Percentiles rank a stretch among this genome's conserved stretches.
Conservation (phyloP, 1,140 invertebrate genomes). For the Samia ricini region DNA sequence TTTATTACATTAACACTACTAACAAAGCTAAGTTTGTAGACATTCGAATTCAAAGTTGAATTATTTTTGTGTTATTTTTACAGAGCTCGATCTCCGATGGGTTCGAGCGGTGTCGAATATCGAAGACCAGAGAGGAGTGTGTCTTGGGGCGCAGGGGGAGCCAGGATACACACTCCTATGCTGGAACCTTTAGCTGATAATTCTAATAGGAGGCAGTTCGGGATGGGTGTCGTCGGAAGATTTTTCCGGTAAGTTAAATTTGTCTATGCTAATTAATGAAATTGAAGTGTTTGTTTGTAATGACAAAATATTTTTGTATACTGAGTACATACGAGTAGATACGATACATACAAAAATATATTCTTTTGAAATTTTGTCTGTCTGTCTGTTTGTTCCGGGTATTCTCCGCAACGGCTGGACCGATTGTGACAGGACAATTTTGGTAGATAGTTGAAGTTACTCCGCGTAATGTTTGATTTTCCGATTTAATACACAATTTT, state of each 20-base stretch:
- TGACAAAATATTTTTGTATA: no score
- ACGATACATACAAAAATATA: neutral
- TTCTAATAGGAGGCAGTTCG: constrained; percentile 89
- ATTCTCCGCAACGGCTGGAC: no score
- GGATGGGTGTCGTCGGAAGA: constrained; percentile 90
- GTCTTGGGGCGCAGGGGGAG: constrained; percentile 77
- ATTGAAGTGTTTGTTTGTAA: no score
- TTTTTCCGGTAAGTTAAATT: constrained; percentile 82
- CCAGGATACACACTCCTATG: constrained; percentile 82
- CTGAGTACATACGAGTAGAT: no score
- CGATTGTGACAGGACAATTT: no score
- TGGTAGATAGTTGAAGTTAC: no score
- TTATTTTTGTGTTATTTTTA: constrained; percentile 19
- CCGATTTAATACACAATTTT: no score
- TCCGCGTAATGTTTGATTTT: no score
- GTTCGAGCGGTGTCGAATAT: constrained; percentile 55
- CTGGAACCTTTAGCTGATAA: constrained; percentile 88
- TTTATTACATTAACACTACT: neutral
- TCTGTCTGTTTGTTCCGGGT: no score
- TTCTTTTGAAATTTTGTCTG: no score
- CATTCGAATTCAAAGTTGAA: neutral
- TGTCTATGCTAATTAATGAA: neutral
- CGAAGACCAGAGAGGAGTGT: constrained; percentile 60
- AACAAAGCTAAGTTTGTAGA: neutral
- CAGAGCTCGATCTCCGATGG: constrained; percentile 61